Evolutionary conservation across 1,140 invertebrate genomes (phyloP), one percentile per base, ranked within the genome.

Genomic region (Cotesia chilonis): DNA sequence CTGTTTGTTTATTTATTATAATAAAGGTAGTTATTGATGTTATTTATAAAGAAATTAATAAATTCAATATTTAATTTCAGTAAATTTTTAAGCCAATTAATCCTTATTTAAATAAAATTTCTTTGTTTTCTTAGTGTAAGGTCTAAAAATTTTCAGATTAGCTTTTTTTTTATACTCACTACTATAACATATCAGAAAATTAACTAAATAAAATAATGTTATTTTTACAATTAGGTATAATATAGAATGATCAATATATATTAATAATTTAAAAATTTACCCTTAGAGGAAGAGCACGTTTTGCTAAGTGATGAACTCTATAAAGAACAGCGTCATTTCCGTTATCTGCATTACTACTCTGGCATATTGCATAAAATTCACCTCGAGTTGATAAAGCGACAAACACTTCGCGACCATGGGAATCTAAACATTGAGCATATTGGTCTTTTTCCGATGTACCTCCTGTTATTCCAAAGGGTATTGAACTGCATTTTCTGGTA

Each of bases 401-500:
- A 36, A 86, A 87, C 1, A 87, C 81, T 52, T 87, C 84, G 4
- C 83, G 83, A 38, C 85, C 84, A 4, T 86, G 80, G 4, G 83
- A 78, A 72, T 86, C 85, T 17, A 88, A 76, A 70, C 87, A 88
- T 63, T 88, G 86, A 4, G 87, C 87, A 67, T 88, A 88, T 70
- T 87, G 85, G 72, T 87, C 86, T 36, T 82, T 83, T 38, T 87
- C 85, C 1, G 83, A 81, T 4, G 80, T 81, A 14, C 80, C 78
- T 38, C 83, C 79, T 10, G 83, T 77, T 71, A 86, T 85, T n/a
- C 81, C 82, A 59, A 86, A 86, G 20, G 80, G 78, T n/a, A 84
- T 78, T n/a, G 82, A 77, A 71, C 76, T 83, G 71, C 80, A 83
- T 47, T 85, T 84, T 41, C 84, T 81, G n/a, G 84, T 85, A 74